A percentile compares a stretch with the other conserved stretches of the same genome.
Conservation (phyloP, 2,113 vertebrate genomes). For the Leiothrix lutea region DNA sequence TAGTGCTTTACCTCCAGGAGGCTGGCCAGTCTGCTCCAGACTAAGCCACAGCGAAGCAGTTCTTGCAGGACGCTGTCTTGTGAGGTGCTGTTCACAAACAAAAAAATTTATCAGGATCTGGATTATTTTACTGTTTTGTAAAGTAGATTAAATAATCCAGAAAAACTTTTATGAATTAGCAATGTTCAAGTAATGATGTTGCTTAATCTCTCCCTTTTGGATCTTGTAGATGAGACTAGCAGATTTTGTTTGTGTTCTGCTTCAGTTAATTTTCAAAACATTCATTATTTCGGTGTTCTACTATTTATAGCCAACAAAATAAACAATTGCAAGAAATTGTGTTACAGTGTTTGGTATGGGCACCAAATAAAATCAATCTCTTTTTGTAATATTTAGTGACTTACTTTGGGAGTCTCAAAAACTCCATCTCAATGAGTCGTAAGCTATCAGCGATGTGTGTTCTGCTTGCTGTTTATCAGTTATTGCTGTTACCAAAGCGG, state of each 20-base stretch:
- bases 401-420: neutral
- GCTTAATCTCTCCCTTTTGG: neutral
- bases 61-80: neutral
- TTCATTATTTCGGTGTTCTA: neutral
- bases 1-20: neutral
- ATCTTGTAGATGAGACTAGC: neutral
- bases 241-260: neutral
- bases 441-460: neutral
- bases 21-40: neutral
- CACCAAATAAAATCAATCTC: neutral
- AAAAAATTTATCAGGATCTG: neutral
- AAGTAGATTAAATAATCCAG: neutral
- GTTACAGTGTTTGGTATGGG: neutral
- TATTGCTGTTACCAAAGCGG: neutral
- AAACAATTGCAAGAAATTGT: neutral
- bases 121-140: neutral
- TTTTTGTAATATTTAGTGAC: neutral
- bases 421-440: neutral
- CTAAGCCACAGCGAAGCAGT: neutral
- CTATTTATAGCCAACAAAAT: neutral
- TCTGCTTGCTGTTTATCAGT: neutral
- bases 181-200: neutral
- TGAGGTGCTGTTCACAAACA: neutral
- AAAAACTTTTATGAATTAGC: neutral
- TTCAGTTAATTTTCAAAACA: neutral